phyloP scores from a whole-genome alignment of 2,797 vertebrate genomes.

The Eulemur albifrons region DNA sequence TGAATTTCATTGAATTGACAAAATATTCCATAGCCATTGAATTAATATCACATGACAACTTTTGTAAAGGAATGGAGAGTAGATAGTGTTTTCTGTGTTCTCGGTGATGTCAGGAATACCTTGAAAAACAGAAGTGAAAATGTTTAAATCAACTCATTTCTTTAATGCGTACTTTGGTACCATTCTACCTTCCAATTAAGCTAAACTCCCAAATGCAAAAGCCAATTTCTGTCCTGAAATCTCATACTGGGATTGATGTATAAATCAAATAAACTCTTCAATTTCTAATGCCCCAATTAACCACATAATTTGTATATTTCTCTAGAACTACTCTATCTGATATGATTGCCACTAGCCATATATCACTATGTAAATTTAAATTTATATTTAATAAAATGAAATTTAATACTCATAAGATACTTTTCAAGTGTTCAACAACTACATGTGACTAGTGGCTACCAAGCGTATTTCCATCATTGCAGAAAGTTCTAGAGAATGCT shows the following conservation, averaged over 20 bases:
- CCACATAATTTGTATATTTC: not conserved
- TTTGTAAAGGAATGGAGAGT: not conserved
- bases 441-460: not conserved
- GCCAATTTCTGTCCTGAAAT: not conserved
- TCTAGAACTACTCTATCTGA: not conserved
- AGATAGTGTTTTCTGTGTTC: not conserved
- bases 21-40: not conserved
- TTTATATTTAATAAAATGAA: not conserved
- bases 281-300: not conserved
- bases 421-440: not conserved
- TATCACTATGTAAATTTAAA: not conserved
- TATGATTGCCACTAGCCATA: not conserved
- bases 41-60: not conserved
- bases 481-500: not conserved
- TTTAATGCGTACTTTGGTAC: not conserved
- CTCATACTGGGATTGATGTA: not conserved
- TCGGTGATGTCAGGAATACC: not conserved
- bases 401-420: not conserved
- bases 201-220: not conserved
- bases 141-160: not conserved
- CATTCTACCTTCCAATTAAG: not conserved
- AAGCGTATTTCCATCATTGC: not conserved
- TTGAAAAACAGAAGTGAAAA: not conserved
- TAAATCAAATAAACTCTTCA: not conserved
- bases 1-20: not conserved